Conservation (phyloP, 2,113 vertebrate species). For the Andinoacara biseriatus region DNA sequence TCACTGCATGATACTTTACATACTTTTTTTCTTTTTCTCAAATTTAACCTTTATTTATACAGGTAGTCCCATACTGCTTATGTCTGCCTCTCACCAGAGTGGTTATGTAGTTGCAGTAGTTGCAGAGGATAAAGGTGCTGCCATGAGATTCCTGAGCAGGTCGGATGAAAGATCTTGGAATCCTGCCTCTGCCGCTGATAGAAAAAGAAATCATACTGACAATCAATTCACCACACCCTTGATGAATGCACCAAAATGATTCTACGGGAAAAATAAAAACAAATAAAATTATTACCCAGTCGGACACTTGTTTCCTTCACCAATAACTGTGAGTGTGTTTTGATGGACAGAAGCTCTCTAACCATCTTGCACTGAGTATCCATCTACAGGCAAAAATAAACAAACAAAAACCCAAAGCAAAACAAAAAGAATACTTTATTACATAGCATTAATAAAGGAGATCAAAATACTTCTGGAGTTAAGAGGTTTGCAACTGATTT, state of each 20-base stretch:
- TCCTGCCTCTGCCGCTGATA: conserved; percentile 71
- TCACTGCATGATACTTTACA: not conserved
- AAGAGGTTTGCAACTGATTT: not conserved
- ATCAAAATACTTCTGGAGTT: not conserved
- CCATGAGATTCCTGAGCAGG: conserved; percentile 67
- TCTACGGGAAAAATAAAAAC: not conserved
- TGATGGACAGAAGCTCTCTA: conserved; percentile 70
- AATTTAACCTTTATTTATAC: no score
- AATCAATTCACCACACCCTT: not conserved
- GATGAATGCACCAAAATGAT: not conserved
- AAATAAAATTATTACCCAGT: conserved; percentile 69
- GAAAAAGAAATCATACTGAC: conserved; percentile 3
- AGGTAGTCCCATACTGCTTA: not conserved
- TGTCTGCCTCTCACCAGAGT: conserved; percentile 7
- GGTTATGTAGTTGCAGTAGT: conserved; percentile 45
- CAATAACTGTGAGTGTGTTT: conserved; percentile 69
- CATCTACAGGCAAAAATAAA: conserved; percentile 66
- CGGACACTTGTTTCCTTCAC: conserved; percentile 78
- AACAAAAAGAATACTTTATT: not conserved
- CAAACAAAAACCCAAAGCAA: not conserved
- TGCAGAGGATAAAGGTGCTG: conserved; percentile 44
- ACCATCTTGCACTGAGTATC: conserved; percentile 77
- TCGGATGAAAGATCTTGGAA: conserved; percentile 73
- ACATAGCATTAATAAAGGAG: not conserved
- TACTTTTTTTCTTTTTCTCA: no score